These are phyloP conservation scores for Nemapogon koenigi DNA, from an alignment of 2,888 invertebrate genomes.

Conservation along the genomic window DNA sequence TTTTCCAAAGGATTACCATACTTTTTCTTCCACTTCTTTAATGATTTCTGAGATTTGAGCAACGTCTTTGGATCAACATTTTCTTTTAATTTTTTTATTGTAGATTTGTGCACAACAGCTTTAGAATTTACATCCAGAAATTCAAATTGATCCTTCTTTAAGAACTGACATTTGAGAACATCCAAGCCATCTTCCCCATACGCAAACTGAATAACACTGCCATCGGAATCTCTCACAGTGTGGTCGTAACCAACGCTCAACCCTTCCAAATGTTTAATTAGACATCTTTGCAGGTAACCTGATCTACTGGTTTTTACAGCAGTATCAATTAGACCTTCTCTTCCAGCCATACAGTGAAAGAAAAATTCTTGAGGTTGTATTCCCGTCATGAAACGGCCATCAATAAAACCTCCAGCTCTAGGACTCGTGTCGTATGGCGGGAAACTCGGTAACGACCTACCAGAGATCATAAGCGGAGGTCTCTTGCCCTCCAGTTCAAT, in stretches of 20 bases:
- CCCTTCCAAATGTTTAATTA: constrained; percentile 98
- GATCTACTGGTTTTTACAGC: constrained; percentile 99
- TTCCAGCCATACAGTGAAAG: constrained; percentile 99
- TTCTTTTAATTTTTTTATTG: constrained; percentile 65
- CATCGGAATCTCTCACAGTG: constrained; percentile 95
- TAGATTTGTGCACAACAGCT: constrained; percentile 66
- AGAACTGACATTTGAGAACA: constrained; percentile 84
- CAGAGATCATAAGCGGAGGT: constrained; percentile 94
- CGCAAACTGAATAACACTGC: constrained; percentile 89
- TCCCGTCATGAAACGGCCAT: constrained; percentile 97
- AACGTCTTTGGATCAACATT: constrained; percentile 56
- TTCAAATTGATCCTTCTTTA: constrained; percentile 75
- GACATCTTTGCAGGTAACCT: constrained; percentile 95
- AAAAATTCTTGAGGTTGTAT: constrained; percentile 98
- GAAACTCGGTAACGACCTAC: constrained; percentile 92
- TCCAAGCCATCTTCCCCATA: constrained; percentile 96
- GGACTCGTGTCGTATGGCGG: constrained; percentile 86
- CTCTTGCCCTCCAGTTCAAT: constrained; percentile 98
- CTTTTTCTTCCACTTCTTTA: constrained; percentile 69
- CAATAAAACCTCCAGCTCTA: constrained; percentile 95
- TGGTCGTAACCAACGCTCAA: constrained; percentile 91
- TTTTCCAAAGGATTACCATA: constrained; percentile 49
- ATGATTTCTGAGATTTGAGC: constrained; percentile 61
- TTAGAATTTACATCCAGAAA: constrained; percentile 84
- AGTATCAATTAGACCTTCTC: constrained; percentile 99